These are phyloP conservation scores for Chlorops oryzae DNA, from an alignment of 1,140 invertebrate genomes.

Conservation along the genomic window DNA sequence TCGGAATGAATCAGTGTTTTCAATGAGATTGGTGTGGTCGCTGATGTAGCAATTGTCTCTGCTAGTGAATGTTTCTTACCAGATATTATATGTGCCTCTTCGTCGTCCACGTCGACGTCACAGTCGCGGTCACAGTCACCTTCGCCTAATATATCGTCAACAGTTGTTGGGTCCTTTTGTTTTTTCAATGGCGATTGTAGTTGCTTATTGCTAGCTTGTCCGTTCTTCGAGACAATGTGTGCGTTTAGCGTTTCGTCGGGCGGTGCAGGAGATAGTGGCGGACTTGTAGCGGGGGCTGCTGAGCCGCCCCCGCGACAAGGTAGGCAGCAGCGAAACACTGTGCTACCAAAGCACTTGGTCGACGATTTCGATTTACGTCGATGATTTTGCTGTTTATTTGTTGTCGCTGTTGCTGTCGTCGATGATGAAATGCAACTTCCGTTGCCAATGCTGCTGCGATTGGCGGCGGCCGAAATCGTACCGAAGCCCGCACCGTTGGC, in stretches of 20 bases:
- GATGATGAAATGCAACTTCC: slow-evolving; percentile 13
- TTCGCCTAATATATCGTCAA: no score
- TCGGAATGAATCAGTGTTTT: slow-evolving; percentile 45
- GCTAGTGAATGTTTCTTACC: slow-evolving; percentile 40
- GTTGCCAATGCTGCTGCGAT: slow-evolving; percentile 15
- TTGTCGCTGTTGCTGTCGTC: slow-evolving; percentile 25
- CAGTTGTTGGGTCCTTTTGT: no score
- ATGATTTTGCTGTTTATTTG: slow-evolving; percentile 14
- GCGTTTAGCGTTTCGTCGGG: slow-evolving; percentile 20
- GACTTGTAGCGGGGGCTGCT: slow-evolving; percentile 53
- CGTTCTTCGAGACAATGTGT: no score
- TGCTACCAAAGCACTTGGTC: slow-evolving; percentile 49
- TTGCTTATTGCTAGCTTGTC: no score
- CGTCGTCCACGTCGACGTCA: neutral
- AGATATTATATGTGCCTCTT: slow-evolving; percentile 9
- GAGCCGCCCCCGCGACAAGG: slow-evolving; percentile 59
- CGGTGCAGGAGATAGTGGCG: slow-evolving; percentile 40
- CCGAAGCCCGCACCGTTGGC: neutral
- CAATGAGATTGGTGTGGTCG: slow-evolving; percentile 39
- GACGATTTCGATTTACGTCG: slow-evolving; percentile 33
- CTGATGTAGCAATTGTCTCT: slow-evolving; percentile 39
- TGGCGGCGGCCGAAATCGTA: slow-evolving; percentile 6
- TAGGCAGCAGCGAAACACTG: slow-evolving; percentile 61
- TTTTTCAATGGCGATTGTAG: no score
- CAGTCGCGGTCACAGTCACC: slow-evolving; percentile 1